Evolutionary conservation across 2,888 invertebrate species (phyloP), one percentile per base, ranked within the genome.

Genomic region (Bhutanitis thaidina): DNA sequence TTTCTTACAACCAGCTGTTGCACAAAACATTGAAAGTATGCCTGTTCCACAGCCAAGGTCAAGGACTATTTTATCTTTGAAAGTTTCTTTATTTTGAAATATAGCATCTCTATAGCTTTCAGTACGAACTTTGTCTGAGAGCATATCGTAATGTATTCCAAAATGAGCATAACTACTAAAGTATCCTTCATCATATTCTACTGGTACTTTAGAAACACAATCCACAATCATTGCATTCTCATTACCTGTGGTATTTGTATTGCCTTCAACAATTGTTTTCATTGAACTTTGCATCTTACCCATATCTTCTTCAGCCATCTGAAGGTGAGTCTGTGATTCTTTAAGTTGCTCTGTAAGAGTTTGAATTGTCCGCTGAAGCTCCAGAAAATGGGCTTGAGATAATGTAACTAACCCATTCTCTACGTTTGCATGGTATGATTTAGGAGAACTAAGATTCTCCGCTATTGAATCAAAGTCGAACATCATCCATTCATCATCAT

Each of bases 21-120:
- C 98, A 58, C 97, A 96, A 90, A 99, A 99, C 97, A 99, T 98
- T 10, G 98, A 98, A 16, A 99, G 88, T 61, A 99, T 98, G 25
- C 98, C 97, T 1, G 99, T 99, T 16, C 99, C 99, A 82, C 98
- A 98, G 30, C 99, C 99, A 49, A 99, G 93, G 89, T 99, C 99
- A 53, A 99, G 85, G 14, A 99, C 96, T 15, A 92, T 86, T 81
- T 97, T 97, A 35, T 92, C 93, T 64, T 89, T 88, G 46, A 98
- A 91, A 49, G 91, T 81, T 29, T 92, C 90, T 27, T 87, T 84
- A 74, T 98, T 98, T 13, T 92, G 91, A 43, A 95, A 70, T 58
- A 98, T 93, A 15, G 97, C 96, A 80, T 96, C 92, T 62, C 94
- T 91, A 71, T 98, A 98, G 60, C 95, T 94, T 71, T 94, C 93